Evolutionary conservation across 2,113 vertebrate species (phyloP), one percentile per base, ranked within the genome.

Genomic region (Halcyon malimbica): DNA sequence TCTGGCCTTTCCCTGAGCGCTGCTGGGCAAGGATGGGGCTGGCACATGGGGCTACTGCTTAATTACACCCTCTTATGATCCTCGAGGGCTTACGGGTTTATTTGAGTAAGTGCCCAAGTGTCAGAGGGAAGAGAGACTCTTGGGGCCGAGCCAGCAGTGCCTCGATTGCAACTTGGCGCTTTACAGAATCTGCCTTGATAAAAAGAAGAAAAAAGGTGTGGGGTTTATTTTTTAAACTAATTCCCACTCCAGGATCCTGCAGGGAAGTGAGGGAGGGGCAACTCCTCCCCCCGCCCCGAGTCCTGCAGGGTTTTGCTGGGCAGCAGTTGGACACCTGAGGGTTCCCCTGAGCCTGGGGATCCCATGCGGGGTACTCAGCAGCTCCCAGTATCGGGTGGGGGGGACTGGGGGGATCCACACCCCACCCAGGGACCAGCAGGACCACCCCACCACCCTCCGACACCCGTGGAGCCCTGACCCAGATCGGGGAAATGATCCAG

Each of bases 391-490:
- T 6, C 1, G 2, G n/a, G n/a, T 75, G 17, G 19, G 0, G 10
- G 62, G 77, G 31, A 9, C 54, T 54, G 81, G 46, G 29, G 9
- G 57, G 84, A 35, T 10, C 64, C 16, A 4, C 6, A 44, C 0
- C 70, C 54, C 54, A 14, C 9, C 12, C 39, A 28, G 48, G 56
- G 42, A n/a, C 4, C 4, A 42, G 21, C 2, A 2, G 54, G 54
- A 35, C 35, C 77, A 24, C 46, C 51, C 48, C 39, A 62, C 19
- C 35, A 2, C 3, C 9, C 3, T 7, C 0, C 1, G 25, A 8
- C 0, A 5, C 33, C 24, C 6, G 1, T 1, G 3, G 81, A 83
- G 87, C 93, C 0, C 0, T 89, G 77, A 93, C 93, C 91, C 93
- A 94, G 51, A 86, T 63, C 0, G 0, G 46, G 93, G 57, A 57